Percentiles rank a stretch among this genome's conserved stretches.
Evolutionary conservation across 1,140 invertebrate genomes (phyloP).

Genomic region (Lysiphlebus fabarum): DNA sequence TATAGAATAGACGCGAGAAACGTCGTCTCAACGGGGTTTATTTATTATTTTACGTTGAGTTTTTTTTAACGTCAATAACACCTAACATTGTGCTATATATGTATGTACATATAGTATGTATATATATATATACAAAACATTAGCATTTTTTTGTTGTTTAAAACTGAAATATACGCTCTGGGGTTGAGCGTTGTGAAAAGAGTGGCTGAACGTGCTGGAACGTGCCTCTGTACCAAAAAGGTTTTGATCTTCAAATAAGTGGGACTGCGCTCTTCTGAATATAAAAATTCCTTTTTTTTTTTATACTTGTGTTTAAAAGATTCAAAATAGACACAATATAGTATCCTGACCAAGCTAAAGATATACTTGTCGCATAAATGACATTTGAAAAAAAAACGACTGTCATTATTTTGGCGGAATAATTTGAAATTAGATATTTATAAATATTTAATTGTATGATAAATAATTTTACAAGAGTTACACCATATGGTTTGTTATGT

Average conservation of each 20-base stretch:
- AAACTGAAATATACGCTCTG: slow-evolving; percentile 51
- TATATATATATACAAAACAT: slow-evolving; percentile 31
- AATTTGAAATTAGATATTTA: too few species aligned
- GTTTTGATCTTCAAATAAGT: slow-evolving; percentile 54
- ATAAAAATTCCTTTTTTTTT: too few species aligned
- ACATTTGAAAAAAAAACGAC: slow-evolving; percentile 18
- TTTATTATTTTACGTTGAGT: slow-evolving; percentile 54
- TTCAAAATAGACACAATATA: slow-evolving; percentile 2
- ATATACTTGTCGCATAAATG: slow-evolving; percentile 13
- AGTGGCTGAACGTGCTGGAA: slow-evolving; percentile 28
- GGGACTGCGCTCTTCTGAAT: slow-evolving; percentile 50
- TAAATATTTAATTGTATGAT: slow-evolving; percentile 46
- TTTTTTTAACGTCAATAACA: slow-evolving; percentile 44
- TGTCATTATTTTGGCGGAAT: too few species aligned
- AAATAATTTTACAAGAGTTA: slow-evolving; percentile 41
- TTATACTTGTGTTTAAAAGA: slow-evolving; percentile 10
- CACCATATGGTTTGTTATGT: slow-evolving; percentile 46
- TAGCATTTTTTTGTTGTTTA: slow-evolving; percentile 57
- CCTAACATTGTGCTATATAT: slow-evolving; percentile 22
- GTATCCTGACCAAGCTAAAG: background rate
- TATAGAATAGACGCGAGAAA: background rate
- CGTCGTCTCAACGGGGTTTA: slow-evolving; percentile 47
- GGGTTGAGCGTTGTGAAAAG: slow-evolving; percentile 27
- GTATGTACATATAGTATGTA: background rate
- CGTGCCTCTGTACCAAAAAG: slow-evolving; percentile 35